Evolutionary conservation across 2,888 invertebrate genomes (phyloP).

Genomic region (Trichacis sp.): DNA sequence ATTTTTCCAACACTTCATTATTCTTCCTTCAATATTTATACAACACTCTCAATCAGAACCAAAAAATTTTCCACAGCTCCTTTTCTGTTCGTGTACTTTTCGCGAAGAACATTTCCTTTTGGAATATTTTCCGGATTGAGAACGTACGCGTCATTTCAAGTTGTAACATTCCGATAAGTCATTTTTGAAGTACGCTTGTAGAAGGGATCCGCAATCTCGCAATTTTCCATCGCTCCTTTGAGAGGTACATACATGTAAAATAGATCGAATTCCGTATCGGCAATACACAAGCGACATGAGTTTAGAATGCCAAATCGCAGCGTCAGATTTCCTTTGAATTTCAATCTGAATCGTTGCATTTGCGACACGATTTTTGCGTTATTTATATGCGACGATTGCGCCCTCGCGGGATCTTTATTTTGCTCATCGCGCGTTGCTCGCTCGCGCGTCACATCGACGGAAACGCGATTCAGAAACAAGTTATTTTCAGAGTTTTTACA

Average conservation of each 20-base stretch:
- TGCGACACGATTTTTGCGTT: conserved; percentile 5
- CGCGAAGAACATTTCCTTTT: no score
- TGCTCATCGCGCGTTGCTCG: background rate
- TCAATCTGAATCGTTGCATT: conserved; percentile 4
- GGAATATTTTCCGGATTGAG: no score
- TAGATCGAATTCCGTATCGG: conserved; percentile 12
- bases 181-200: background rate
- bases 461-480: no score
- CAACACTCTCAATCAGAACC: no score
- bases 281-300: background rate
- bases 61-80: no score
- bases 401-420: background rate
- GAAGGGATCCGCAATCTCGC: background rate
- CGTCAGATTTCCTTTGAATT: conserved; percentile 14
- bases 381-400: conserved; percentile 4
- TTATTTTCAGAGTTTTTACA: no score
- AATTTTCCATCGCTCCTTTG: background rate
- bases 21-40: no score
- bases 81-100: no score
- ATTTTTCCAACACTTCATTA: no score
- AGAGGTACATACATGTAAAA: conserved; percentile 10
- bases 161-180: background rate
- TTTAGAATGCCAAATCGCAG: conserved; percentile 14
- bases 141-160: no score
- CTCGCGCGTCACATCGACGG: no score